These are phyloP conservation scores for Cecropterus lyciades DNA, from an alignment of 1,140 invertebrate species.

Conservation along the genomic window DNA sequence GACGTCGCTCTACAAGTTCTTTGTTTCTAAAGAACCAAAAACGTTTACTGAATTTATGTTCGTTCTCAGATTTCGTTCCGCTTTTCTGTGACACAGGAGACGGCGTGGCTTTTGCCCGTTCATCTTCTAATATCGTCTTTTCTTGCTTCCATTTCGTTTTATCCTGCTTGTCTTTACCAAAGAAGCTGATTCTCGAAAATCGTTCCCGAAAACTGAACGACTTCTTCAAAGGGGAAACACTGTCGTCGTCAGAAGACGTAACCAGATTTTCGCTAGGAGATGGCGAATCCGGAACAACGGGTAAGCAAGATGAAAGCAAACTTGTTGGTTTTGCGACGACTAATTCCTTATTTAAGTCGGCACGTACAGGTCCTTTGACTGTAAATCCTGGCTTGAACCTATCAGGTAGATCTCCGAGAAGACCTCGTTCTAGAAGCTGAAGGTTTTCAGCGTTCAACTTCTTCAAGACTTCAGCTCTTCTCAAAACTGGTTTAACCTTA, in stretches of 20 bases:
- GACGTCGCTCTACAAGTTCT: conserved; percentile 42
- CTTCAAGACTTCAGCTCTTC: conserved; percentile 61
- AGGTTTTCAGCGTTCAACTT: conserved; percentile 71
- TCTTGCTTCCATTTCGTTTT: conserved; percentile 66
- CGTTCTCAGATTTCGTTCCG: conserved; percentile 47
- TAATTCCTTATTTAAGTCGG: conserved; percentile 48
- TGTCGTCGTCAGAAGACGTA: conserved; percentile 52
- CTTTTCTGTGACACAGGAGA: conserved; percentile 24
- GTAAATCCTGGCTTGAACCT: conserved; percentile 51
- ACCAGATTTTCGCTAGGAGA: conserved; percentile 39
- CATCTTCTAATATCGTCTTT: conserved; percentile 60
- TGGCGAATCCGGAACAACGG: conserved; percentile 56
- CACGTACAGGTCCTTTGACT: conserved; percentile 47
- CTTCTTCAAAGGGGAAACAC: conserved; percentile 63
- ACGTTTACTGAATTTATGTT: conserved; percentile 62
- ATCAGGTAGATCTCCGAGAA: conserved; percentile 68
- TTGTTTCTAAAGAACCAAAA: conserved; percentile 52
- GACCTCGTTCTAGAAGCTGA: conserved; percentile 67
- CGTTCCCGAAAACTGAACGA: conserved; percentile 74
- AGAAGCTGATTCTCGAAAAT: conserved; percentile 63
- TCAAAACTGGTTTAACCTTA: conserved; percentile 51
- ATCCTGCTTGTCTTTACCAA: conserved; percentile 65
- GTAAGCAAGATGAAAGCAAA: conserved; percentile 65
- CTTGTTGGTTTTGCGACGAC: conserved; percentile 56
- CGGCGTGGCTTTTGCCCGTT: conserved; percentile 38